These are phyloP conservation scores for Horisme vitalbata DNA, from an alignment of 2,888 invertebrate species.

Conservation along the genomic window DNA sequence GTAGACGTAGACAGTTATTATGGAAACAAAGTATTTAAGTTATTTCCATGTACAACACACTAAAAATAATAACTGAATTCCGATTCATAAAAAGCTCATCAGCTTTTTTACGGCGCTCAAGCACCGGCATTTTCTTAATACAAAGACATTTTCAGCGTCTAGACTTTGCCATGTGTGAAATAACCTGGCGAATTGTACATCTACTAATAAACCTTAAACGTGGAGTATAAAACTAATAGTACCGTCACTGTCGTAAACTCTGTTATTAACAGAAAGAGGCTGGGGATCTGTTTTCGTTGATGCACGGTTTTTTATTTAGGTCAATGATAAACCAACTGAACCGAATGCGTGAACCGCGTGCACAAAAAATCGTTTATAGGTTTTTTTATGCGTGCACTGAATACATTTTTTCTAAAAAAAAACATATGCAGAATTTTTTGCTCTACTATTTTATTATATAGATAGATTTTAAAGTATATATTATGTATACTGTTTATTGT, in stretches of 20 bases:
- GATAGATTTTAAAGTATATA: no score
- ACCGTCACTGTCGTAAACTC: conserved; percentile 73
- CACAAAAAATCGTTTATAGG: no score
- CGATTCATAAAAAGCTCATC: conserved; percentile 34
- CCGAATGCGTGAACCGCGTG: no score
- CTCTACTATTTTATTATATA: no score
- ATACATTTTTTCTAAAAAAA: no score
- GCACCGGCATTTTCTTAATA: conserved; percentile 55
- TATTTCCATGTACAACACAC: conserved; percentile 22
- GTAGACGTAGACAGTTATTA: no score
- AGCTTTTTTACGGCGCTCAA: conserved; percentile 32
- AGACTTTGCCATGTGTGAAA: conserved; percentile 76
- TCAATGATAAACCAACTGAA: no score
- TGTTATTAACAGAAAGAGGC: conserved; percentile 53
- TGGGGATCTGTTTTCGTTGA: conserved; percentile 36
- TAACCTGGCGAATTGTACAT: conserved; percentile 71
- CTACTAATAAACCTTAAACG: conserved; percentile 78
- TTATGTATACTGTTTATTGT: no score
- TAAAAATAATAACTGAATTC: conserved; percentile 32
- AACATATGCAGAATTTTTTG: no score
- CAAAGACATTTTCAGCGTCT: conserved; percentile 67
- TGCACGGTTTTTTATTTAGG: conserved; percentile 13
- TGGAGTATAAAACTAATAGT: conserved; percentile 75
- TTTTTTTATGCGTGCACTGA: no score
- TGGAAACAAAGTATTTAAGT: background rate